A percentile compares a stretch with the other conserved stretches of the same genome.
Evolutionary conservation across 2,113 vertebrate species (phyloP).

Genomic region (Telmatochromis sp.): DNA sequence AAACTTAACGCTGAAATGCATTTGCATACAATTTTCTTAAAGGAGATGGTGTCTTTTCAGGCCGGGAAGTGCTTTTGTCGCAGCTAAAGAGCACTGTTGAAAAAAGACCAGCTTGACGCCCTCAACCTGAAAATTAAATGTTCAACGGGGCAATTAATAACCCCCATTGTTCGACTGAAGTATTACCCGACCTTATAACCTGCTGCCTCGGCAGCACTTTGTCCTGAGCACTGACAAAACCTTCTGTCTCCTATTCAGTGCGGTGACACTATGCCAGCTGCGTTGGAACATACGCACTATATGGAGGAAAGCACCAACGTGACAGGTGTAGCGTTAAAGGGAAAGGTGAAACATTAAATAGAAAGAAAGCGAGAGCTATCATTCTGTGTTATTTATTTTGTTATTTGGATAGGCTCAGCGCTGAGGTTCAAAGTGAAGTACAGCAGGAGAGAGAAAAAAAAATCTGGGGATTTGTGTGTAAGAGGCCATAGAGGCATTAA

Average conservation of each 20-base stretch:
- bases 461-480: conserved; percentile 35
- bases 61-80: conserved; percentile 11
- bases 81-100: conserved; percentile 2
- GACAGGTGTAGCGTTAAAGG: not conserved
- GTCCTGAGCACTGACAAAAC: conserved; percentile 13
- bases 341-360: not conserved
- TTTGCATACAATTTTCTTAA: not conserved
- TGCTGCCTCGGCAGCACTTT: not conserved
- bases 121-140: conserved; percentile 65
- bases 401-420: conserved; percentile 11
- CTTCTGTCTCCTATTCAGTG: conserved; percentile 9
- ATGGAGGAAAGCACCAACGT: not conserved
- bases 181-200: conserved; percentile 38
- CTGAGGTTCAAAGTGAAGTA: conserved; percentile 35
- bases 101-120: conserved; percentile 37
- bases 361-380: not conserved
- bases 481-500: conserved; percentile 47
- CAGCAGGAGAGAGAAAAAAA: not conserved
- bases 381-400: conserved; percentile 29
- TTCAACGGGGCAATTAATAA: conserved; percentile 54
- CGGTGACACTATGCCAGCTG: not conserved
- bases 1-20: not conserved
- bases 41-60: conserved; percentile 17
- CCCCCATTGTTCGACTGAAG: conserved; percentile 36
- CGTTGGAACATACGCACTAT: not conserved